These are phyloP conservation scores for Ovis aries DNA, from an alignment of 2,113 vertebrate species.

Conservation along the genomic window ARS-UI_Ramb_v3.0 NC_056080.1:119015001-119015500, in stretches of 20 bases:
- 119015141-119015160: neutral
- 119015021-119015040: neutral
- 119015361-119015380: neutral
- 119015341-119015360: neutral
- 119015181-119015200: neutral
- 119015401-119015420: neutral
- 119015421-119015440: neutral
- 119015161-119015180: neutral
- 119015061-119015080: neutral
- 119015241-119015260: neutral
- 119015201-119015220: fast-evolving
- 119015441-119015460: neutral
- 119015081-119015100: neutral
- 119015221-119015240: neutral
- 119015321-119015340: neutral
- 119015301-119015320: neutral
- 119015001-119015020: neutral
- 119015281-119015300: neutral
- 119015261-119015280: neutral
- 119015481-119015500: neutral
- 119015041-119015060: neutral
- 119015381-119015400: neutral
- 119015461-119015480: neutral
- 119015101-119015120: neutral
- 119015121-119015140: neutral